Percentiles rank a stretch among this genome's conserved stretches.
Conservation (phyloP, 92 coral and sea anemone species). For the Scolanthus callimorphus region DNA sequence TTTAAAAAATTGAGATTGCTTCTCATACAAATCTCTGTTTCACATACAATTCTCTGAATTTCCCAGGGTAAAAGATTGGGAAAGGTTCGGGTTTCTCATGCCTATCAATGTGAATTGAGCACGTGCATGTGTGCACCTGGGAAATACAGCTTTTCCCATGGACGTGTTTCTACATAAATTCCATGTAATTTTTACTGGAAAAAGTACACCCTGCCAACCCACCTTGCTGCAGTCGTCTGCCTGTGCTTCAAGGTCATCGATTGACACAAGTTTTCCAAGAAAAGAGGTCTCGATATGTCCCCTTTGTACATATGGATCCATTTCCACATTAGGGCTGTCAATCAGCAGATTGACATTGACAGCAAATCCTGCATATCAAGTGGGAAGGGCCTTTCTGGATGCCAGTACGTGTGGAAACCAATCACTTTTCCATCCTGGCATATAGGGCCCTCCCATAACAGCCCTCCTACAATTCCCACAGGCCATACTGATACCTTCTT, state of each 20-base stretch:
- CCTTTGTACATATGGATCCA: conserved; percentile 69
- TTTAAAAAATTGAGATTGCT: too few species aligned
- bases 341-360: conserved; percentile 66
- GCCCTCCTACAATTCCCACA: conserved; percentile 88
- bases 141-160: too few species aligned
- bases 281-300: conserved; percentile 91
- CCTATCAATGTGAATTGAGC: too few species aligned
- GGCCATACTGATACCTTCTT: conserved; percentile 93
- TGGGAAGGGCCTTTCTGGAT: conserved; percentile 78
- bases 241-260: conserved; percentile 78
- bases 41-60: too few species aligned
- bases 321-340: conserved; percentile 71
- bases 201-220: too few species aligned
- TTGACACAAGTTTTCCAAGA: conserved; percentile 59
- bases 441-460: conserved; percentile 96
- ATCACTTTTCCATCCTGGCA: conserved; percentile 80
- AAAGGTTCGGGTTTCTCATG: too few species aligned
- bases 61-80: too few species aligned
- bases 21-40: too few species aligned
- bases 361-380: conserved; percentile 98
- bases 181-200: too few species aligned
- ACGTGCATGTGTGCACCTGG: too few species aligned
- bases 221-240: conserved; percentile 91
- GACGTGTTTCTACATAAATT: too few species aligned
- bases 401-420: conserved; percentile 72